Conservation (phyloP, 1,140 invertebrate genomes). For the Tetramorium alpestre region DNA sequence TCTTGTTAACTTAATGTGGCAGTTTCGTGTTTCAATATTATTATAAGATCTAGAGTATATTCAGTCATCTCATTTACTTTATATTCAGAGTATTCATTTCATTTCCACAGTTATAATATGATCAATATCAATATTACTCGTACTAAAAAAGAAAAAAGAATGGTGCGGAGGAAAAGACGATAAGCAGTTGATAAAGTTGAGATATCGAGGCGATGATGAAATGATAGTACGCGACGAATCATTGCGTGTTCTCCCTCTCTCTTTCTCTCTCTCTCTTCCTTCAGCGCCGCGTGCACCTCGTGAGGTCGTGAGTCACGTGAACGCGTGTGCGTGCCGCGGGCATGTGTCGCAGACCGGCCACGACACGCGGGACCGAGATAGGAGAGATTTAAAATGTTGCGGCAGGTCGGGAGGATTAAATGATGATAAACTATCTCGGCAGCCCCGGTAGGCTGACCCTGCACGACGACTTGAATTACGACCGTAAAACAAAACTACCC, state of each 20-base stretch:
- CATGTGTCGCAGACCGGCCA: conserved; percentile 57
- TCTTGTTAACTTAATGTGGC: background rate
- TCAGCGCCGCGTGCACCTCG: background rate
- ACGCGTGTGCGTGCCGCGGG: conserved; percentile 37
- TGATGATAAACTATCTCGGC: conserved; percentile 85
- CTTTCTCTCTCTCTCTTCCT: background rate
- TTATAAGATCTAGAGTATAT: background rate
- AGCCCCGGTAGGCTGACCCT: conserved; percentile 80
- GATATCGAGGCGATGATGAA: conserved; percentile 4
- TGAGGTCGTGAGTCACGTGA: conserved; percentile 44
- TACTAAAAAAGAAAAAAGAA: background rate
- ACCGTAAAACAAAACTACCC: conserved; percentile 74
- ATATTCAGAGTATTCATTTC: background rate
- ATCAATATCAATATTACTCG: background rate
- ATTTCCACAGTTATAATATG: background rate
- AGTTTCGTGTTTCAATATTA: background rate
- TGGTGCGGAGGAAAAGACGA: background rate
- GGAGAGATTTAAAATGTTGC: conserved; percentile 85
- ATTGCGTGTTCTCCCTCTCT: background rate
- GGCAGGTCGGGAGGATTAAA: conserved; percentile 83
- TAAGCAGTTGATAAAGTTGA: background rate
- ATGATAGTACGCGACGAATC: background rate
- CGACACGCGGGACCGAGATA: conserved; percentile 74
- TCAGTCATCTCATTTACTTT: background rate
- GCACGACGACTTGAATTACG: conserved; percentile 80